Evolutionary conservation across 2,113 vertebrate genomes (phyloP).

Genomic region (Spea bombifrons): DNA sequence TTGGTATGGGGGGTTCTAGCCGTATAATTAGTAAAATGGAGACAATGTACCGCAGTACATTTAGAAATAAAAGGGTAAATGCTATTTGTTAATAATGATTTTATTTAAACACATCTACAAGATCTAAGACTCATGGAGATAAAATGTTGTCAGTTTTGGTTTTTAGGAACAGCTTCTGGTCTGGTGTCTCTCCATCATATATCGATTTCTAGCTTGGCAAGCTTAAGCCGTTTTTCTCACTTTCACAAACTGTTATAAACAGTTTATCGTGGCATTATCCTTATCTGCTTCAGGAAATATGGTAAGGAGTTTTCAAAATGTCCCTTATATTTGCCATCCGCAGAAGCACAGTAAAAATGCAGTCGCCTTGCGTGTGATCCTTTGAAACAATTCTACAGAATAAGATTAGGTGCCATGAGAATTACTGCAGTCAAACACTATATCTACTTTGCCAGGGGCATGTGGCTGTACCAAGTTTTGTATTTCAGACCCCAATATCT

Average conservation of each 20-base stretch:
- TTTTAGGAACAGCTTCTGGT: not conserved
- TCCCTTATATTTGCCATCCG: not conserved
- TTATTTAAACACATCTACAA: too few species aligned
- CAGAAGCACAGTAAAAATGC: not conserved
- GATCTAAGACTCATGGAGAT: too few species aligned
- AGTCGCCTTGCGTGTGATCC: not conserved
- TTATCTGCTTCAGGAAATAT: not conserved
- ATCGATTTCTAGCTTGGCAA: not conserved
- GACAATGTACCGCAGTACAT: too few species aligned
- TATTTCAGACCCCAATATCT: constrained; percentile 10
- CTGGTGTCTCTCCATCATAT: not conserved
- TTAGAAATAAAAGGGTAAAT: too few species aligned
- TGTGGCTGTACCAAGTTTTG: not conserved
- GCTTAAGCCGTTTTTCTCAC: not conserved
- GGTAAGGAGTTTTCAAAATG: too few species aligned
- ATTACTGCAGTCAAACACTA: not conserved
- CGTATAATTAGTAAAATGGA: too few species aligned
- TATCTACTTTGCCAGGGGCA: constrained; percentile 15
- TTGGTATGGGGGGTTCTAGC: too few species aligned
- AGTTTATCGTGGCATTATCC: not conserved
- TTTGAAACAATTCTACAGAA: not conserved
- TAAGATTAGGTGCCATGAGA: constrained; percentile 6
- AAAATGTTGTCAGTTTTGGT: not conserved
- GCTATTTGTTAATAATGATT: too few species aligned
- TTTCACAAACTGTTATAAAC: not conserved